A percentile compares a stretch with the other conserved stretches of the same genome.
These are phyloP conservation scores for Fringilla coelebs DNA, from an alignment of 2,797 vertebrate species.

Conservation along the genomic window DNA sequence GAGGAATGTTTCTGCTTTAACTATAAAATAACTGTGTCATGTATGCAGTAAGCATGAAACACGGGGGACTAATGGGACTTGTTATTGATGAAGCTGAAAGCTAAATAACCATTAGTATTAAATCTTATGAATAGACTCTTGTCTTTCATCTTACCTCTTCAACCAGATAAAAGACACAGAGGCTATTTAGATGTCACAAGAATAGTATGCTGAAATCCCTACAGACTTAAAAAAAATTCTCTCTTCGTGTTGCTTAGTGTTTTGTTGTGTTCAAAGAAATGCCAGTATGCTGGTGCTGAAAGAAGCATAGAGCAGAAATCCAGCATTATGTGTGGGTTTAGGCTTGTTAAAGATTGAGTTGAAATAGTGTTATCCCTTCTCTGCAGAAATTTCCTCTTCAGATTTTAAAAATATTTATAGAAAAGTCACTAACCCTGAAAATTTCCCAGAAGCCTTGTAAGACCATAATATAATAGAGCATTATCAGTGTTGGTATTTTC, in stretches of 20 bases:
- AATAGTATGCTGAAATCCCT: constrained; percentile 72
- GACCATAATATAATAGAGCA: not conserved
- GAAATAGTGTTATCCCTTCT: constrained; percentile 22
- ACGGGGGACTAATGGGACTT: constrained; percentile 61
- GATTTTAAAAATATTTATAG: not conserved
- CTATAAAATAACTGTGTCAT: constrained; percentile 51
- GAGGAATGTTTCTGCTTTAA: constrained; percentile 33
- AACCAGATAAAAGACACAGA: constrained; percentile 70
- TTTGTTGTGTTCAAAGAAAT: constrained; percentile 71
- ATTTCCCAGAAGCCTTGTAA: not conserved
- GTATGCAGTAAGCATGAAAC: constrained; percentile 68
- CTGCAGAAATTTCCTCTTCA: not conserved
- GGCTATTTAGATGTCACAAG: constrained; percentile 74
- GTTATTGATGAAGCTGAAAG: constrained; percentile 73
- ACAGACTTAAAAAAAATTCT: not conserved
- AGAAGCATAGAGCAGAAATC: constrained; percentile 55
- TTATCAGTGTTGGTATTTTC: not conserved
- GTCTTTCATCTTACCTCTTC: constrained; percentile 74
- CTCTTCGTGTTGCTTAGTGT: constrained; percentile 56
- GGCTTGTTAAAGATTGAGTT: constrained; percentile 9
- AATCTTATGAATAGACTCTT: constrained; percentile 71
- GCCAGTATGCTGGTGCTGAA: constrained; percentile 58
- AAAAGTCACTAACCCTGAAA: not conserved
- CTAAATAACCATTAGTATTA: constrained; percentile 76
- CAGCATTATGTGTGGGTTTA: constrained; percentile 38